Evolutionary conservation across 2,888 invertebrate species (phyloP).

Genomic region (Elegia similella): DNA sequence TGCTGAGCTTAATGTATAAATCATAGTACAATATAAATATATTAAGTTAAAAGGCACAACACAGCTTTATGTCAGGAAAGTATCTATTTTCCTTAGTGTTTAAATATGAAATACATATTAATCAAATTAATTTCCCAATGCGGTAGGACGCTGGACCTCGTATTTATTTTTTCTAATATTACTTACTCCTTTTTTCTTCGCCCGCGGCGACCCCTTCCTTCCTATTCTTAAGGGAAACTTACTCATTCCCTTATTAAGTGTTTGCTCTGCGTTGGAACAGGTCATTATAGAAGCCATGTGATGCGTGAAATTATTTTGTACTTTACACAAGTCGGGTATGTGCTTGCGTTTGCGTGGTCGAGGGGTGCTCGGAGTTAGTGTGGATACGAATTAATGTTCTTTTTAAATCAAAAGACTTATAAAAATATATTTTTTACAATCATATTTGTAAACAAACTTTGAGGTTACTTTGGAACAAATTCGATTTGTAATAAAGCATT

Average conservation of each 20-base stretch:
- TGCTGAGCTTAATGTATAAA: too few species aligned
- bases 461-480: too few species aligned
- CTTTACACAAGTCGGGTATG: slow-evolving; percentile 73
- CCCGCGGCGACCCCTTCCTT: slow-evolving; percentile 9
- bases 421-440: too few species aligned
- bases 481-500: too few species aligned
- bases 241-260: slow-evolving; percentile 61
- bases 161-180: not conserved
- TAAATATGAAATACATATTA: not conserved
- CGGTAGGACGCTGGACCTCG: not conserved
- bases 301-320: slow-evolving; percentile 82
- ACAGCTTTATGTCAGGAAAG: too few species aligned
- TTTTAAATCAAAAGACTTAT: too few species aligned
- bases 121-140: slow-evolving; percentile 8
- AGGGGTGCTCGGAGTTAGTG: slow-evolving; percentile 36
- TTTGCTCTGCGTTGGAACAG: slow-evolving; percentile 66
- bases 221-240: slow-evolving; percentile 42
- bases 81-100: too few species aligned
- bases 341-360: slow-evolving; percentile 58
- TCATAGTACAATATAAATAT: too few species aligned
- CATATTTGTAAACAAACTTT: too few species aligned
- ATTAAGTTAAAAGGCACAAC: too few species aligned
- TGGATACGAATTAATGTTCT: slow-evolving; percentile 39
- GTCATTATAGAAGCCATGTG: slow-evolving; percentile 78
- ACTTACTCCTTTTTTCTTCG: slow-evolving; percentile 6